Base-by-base conservation (phyloP, 2,113 vertebrate genomes). In the Thryonomys swinderianus region DNA sequence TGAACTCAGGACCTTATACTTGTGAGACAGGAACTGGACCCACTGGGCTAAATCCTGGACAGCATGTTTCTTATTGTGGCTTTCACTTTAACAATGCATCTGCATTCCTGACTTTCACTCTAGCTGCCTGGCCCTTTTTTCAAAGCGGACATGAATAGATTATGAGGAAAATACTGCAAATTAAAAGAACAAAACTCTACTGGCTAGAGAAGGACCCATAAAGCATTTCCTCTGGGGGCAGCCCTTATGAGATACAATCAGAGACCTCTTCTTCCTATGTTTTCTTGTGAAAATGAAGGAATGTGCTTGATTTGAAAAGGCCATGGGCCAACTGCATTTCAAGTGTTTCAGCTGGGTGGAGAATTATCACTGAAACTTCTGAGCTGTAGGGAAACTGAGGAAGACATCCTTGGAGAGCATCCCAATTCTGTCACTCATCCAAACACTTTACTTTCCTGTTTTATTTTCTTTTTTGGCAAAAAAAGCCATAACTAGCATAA, bases 261-360 rank as follows among this genome's bases (percentile, higher is more conserved):
- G 74, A 74, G 48, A 57, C 18, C 85, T 48, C 16, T 27, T 32
- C 34, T 69, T 40, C 53, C 30, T 45, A 16, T n/a, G 32, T 82
- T 42, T 83, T 27, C 85, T 83, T 42, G 5, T 79, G 79, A 61
- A 14, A 90, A 82, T 32, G 14, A 17, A 32, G 55, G 10, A 17
- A 40, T 80, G 61, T 51, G 18, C 40, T 93, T 84, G 51, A 84
- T 64, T 59, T 62, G 81, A 90, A 81, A 90, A 87, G 71, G 64
- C 12, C 88, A 45, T 0, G 13, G 85, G 62, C 25, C 48, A 25
- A 10, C 1, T 45, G 74, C 74, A 34, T 53, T 66, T n/a, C 25
- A 21, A 37, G 42, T 45, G 18, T 59, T 80, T 64, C 55, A 62
- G 62, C 66, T 73, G 27, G 25, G 45, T 34, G 18, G 45, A 27